A percentile compares a stretch with the other conserved stretches of the same genome.
Evolutionary conservation across 2,797 vertebrate species (phyloP).

Genomic region (Periparus ater): DNA sequence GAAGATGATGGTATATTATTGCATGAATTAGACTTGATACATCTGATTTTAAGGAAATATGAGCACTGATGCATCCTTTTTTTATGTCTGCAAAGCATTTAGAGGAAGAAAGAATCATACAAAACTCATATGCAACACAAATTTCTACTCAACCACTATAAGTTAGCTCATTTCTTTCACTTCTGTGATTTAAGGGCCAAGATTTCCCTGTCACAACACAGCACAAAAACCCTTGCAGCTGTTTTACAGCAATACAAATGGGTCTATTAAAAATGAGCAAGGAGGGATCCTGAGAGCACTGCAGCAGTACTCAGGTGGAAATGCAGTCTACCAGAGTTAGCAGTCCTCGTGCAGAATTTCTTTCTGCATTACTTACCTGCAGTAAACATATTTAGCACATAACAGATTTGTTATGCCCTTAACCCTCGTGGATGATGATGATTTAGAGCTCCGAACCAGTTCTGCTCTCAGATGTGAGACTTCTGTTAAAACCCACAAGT

Average conservation of each 20-base stretch:
- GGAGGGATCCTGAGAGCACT: background rate
- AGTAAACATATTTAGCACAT: background rate
- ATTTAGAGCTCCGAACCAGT: background rate
- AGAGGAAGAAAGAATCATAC: background rate
- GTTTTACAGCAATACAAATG: background rate
- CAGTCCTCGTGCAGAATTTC: background rate
- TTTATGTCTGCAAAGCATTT: background rate
- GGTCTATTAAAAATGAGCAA: background rate
- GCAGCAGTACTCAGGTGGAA: background rate
- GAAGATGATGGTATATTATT: background rate
- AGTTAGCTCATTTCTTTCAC: background rate
- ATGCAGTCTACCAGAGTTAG: accelerated
- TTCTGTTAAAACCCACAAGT: background rate
- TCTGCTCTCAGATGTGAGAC: background rate
- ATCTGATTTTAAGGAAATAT: background rate
- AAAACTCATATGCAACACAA: background rate
- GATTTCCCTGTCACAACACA: background rate
- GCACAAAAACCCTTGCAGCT: background rate
- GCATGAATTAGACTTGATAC: background rate
- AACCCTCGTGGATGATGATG: background rate
- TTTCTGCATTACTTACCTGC: background rate
- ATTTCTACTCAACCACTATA: background rate
- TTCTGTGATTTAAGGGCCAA: background rate
- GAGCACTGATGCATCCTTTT: background rate
- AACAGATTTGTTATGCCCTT: background rate